A percentile compares a stretch with the other conserved stretches of the same genome.
Evolutionary conservation across 1,140 invertebrate species (phyloP).

Genomic region (Chrysopa pallens): DNA sequence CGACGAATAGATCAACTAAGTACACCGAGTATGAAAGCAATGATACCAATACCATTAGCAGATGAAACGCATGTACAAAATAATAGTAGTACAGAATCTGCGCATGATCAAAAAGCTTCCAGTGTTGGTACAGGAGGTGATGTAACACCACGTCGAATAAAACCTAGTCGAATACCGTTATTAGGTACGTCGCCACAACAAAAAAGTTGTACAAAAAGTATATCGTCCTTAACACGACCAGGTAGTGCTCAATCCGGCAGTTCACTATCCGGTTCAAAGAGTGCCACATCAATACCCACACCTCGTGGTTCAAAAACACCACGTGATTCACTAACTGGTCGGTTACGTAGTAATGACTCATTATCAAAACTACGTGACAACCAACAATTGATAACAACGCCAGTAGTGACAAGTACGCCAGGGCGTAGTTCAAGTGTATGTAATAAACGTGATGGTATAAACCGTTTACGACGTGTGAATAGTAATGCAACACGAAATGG

Average conservation of each 20-base stretch:
- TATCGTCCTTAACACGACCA: constrained; percentile 14
- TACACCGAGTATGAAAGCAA: constrained; percentile 30
- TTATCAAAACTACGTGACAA: constrained; percentile 16
- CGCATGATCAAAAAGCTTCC: constrained; percentile 31
- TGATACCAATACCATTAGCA: constrained; percentile 30
- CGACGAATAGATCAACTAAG: constrained; percentile 19
- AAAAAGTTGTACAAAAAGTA: constrained; percentile 32
- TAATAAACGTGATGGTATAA: constrained; percentile 13
- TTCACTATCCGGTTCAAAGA: constrained; percentile 18
- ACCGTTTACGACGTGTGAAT: constrained; percentile 17
- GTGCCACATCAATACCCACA: constrained; percentile 17
- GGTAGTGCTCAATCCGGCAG: constrained; percentile 22
- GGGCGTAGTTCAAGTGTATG: constrained; percentile 6
- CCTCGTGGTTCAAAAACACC: constrained; percentile 28
- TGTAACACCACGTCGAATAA: constrained; percentile 27
- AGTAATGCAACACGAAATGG: constrained; percentile 22
- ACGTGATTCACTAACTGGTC: constrained; percentile 37
- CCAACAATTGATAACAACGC: not conserved
- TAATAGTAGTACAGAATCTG: constrained; percentile 40
- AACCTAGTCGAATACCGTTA: constrained; percentile 53
- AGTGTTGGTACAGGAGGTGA: constrained; percentile 19
- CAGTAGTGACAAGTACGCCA: not conserved
- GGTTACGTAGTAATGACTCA: constrained; percentile 30
- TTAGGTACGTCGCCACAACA: constrained; percentile 30
- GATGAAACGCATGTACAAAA: constrained; percentile 32